Conservation (phyloP, 2,888 invertebrate genomes). For the Muscina levida region DNA sequence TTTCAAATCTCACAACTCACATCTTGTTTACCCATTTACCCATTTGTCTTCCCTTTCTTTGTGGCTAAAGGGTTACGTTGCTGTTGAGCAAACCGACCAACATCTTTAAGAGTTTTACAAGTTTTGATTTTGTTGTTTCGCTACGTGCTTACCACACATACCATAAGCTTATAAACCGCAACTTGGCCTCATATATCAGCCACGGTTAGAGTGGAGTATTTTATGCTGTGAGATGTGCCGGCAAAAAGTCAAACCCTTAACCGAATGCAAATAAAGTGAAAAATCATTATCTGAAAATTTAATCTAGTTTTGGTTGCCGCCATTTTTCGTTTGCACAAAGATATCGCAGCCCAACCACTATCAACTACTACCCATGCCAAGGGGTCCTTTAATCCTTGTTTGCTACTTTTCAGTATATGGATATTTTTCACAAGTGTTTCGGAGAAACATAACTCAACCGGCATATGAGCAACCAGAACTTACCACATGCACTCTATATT, state of each 20-base stretch:
- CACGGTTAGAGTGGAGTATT: too few relatives aligned
- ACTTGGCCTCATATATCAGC: not conserved
- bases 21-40: slow-evolving; percentile 8
- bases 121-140: slow-evolving; percentile 48
- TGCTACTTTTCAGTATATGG: too few relatives aligned
- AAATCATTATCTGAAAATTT: slow-evolving; percentile 63
- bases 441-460: not conserved
- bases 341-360: too few relatives aligned
- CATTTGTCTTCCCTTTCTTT: slow-evolving; percentile 22
- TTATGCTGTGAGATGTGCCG: too few relatives aligned
- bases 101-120: slow-evolving; percentile 14
- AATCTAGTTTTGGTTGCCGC: slow-evolving; percentile 46
- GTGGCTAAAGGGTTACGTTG: not conserved
- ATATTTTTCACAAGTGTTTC: slow-evolving; percentile 4
- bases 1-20: not conserved
- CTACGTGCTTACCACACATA: slow-evolving; percentile 46
- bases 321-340: not conserved
- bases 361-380: too few relatives aligned
- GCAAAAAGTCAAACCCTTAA: slow-evolving; percentile 7
- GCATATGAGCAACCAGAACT: not conserved
- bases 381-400: too few relatives aligned
- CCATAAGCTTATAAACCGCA: slow-evolving; percentile 34
- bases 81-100: not conserved
- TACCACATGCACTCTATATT: not conserved
- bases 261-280: slow-evolving; percentile 61